These are phyloP conservation scores for Leucopsar rothschildi DNA, from an alignment of 2,113 vertebrate genomes.

Conservation along the genomic window DNA sequence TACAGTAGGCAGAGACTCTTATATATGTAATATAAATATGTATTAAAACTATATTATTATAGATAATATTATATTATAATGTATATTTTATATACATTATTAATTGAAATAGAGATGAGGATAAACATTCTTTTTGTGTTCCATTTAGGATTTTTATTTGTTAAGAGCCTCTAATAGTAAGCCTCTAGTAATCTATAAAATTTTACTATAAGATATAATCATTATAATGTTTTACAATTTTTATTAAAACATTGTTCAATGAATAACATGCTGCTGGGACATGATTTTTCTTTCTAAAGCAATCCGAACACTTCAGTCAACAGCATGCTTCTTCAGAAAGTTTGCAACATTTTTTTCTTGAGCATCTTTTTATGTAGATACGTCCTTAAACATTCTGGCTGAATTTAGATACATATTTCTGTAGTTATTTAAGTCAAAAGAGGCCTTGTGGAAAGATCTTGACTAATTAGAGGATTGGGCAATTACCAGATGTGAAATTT, in stretches of 20 bases:
- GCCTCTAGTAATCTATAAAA: neutral
- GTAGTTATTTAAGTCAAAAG: neutral
- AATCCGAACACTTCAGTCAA: neutral
- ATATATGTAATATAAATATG: neutral
- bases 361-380: neutral
- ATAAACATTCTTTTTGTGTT: neutral
- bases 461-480: neutral
- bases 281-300: neutral
- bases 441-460: neutral
- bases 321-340: neutral
- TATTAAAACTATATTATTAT: neutral
- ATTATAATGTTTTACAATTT: neutral
- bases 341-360: neutral
- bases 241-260: neutral
- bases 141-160: neutral
- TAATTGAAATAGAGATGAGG: neutral
- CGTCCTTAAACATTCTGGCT: neutral
- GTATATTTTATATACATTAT: neutral
- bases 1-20: neutral
- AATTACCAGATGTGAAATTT: neutral
- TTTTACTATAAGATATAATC: neutral
- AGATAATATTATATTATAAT: no score
- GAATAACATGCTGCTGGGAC: neutral
- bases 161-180: neutral
- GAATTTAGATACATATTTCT: neutral